Conservation (phyloP, 2,888 invertebrate species). For the Yponomeuta malinellus region DNA sequence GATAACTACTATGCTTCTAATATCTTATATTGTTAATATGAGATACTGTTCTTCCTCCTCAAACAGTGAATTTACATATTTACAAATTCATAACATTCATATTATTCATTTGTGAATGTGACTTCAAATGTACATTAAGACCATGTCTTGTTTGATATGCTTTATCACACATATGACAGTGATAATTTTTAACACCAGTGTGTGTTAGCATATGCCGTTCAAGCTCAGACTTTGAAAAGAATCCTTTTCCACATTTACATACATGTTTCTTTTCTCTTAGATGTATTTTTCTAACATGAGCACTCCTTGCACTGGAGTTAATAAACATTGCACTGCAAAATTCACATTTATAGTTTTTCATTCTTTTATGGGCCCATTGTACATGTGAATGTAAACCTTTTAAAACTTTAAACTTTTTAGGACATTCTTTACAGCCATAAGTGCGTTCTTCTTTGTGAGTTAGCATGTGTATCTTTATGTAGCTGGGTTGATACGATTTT, state of each 20-base stretch:
- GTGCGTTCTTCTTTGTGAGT: constrained; percentile 58
- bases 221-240: constrained; percentile 64
- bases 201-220: constrained; percentile 64
- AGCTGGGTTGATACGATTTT: constrained; percentile 66
- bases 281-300: constrained; percentile 65
- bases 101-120: constrained; percentile 42
- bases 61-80: constrained; percentile 17
- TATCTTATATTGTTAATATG: too few species aligned
- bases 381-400: constrained; percentile 64
- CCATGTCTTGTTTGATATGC: constrained; percentile 69
- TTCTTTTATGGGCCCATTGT: constrained; percentile 65
- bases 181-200: constrained; percentile 67
- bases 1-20: too few species aligned
- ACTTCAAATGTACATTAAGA: constrained; percentile 65
- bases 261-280: constrained; percentile 66
- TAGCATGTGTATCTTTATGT: constrained; percentile 62
- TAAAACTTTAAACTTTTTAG: constrained; percentile 67
- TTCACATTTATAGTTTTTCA: constrained; percentile 65
- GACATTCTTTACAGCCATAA: constrained; percentile 65
- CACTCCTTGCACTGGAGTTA: constrained; percentile 60
- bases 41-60: too few species aligned
- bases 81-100: constrained; percentile 38
- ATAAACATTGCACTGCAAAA: constrained; percentile 67
- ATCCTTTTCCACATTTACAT: constrained; percentile 64
- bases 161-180: constrained; percentile 66